Conservation (phyloP, 2,888 invertebrate species). For the Caenorhabditis uteleia region DNA sequence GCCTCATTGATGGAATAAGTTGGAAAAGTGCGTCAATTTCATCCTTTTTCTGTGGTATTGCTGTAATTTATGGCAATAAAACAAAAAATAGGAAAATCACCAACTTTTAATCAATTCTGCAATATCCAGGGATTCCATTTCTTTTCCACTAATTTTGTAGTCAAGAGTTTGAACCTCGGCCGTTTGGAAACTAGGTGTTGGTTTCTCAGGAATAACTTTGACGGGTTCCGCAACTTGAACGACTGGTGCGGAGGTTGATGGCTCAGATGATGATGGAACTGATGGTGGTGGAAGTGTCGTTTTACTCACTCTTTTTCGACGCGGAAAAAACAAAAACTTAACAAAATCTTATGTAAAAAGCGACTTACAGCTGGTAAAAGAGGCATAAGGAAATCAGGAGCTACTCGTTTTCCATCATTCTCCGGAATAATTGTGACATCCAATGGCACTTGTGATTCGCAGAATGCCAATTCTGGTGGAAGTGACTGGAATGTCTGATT, state of each 20-base stretch:
- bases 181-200: too few species aligned
- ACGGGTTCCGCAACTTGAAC: too few species aligned
- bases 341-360: background rate
- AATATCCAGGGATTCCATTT: constrained; percentile 9
- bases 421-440: constrained; percentile 36
- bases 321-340: constrained; percentile 4
- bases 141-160: too few species aligned
- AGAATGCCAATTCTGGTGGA: constrained; percentile 35
- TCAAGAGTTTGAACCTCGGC: too few species aligned
- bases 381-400: constrained; percentile 29
- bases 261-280: background rate
- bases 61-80: too few species aligned
- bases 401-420: constrained; percentile 34
- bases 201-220: too few species aligned
- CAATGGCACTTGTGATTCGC: constrained; percentile 36
- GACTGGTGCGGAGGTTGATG: background rate
- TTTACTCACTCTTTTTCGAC: constrained; percentile 16
- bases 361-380: constrained; percentile 13
- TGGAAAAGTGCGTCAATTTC: constrained; percentile 37
- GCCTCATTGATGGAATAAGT: constrained; percentile 14
- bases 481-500: constrained; percentile 6
- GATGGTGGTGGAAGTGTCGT: background rate
- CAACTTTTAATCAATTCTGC: too few species aligned
- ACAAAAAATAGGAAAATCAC: too few species aligned
- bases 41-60: too few species aligned